Percentiles rank a stretch among this genome's conserved stretches.
Conservation (phyloP, 2,888 invertebrate genomes). For the Smittia aterrima region DNA sequence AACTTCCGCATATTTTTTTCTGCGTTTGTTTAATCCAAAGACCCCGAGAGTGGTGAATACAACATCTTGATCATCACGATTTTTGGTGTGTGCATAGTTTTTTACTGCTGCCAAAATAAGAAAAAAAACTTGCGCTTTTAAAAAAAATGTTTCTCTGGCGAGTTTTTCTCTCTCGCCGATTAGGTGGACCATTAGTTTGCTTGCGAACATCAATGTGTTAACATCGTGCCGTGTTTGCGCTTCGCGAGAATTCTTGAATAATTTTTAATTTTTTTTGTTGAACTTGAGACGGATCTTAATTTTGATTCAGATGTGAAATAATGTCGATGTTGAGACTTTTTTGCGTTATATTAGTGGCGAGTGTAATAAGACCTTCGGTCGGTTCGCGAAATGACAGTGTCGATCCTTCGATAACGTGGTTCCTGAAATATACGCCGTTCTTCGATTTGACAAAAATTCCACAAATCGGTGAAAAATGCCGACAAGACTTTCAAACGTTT, state of each 20-base stretch:
- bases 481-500: constrained; percentile 48
- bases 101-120: too few relatives aligned
- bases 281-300: not conserved
- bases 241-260: constrained; percentile 22
- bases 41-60: not conserved
- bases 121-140: not conserved
- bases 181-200: constrained; percentile 23
- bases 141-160: not conserved
- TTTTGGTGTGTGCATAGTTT: too few relatives aligned
- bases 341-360: not conserved
- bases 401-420: constrained; percentile 25
- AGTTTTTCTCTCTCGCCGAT: constrained; percentile 28
- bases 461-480: constrained; percentile 48
- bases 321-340: not conserved
- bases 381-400: not conserved
- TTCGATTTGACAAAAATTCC: constrained; percentile 50
- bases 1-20: constrained; percentile 2
- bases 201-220: constrained; percentile 30
- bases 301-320: not conserved
- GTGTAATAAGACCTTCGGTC: not conserved
- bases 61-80: not conserved
- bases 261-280: constrained; percentile 13
- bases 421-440: constrained; percentile 15
- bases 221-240: constrained; percentile 14
- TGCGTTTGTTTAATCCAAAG: not conserved